phyloP scores from a whole-genome alignment of 2,113 vertebrate genomes.

The Cyprinodon variegatus region DNA sequence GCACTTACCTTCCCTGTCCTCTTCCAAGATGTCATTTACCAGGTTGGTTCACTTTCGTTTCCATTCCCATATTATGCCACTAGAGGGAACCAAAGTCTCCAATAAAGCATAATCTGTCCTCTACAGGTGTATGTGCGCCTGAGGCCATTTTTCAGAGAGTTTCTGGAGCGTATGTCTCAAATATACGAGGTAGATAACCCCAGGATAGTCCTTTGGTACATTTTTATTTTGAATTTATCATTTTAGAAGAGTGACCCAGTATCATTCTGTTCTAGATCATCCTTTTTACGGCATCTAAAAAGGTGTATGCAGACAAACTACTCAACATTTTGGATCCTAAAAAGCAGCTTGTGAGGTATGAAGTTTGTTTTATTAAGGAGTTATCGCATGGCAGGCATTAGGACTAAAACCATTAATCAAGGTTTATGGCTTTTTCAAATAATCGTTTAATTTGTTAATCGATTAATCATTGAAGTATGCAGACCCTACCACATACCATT shows the following conservation, averaged over 20 bases:
- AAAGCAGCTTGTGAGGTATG: slow-evolving; percentile 97
- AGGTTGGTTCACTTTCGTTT: slow-evolving; percentile 78
- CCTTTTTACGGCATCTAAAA: slow-evolving; percentile 99
- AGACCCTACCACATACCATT: no score
- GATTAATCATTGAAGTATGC: no score
- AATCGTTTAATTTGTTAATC: no score
- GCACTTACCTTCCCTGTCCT: slow-evolving; percentile 98
- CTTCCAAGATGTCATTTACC: slow-evolving; percentile 99
- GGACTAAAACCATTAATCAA: no score
- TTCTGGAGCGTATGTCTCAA: slow-evolving; percentile 98
- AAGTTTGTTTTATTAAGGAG: neutral
- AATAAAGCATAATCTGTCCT: slow-evolving; percentile 1
- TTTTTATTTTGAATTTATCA: neutral
- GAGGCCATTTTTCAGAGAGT: slow-evolving; percentile 98
- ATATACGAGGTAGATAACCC: slow-evolving; percentile 92
- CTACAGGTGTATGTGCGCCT: slow-evolving; percentile 94
- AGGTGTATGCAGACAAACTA: slow-evolving; percentile 99
- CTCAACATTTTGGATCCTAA: slow-evolving; percentile 99
- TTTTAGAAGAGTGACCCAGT: neutral
- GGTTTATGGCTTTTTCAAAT: no score
- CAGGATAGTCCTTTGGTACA: neutral
- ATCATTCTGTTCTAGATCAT: slow-evolving; percentile 85
- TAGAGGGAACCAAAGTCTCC: slow-evolving; percentile 42
- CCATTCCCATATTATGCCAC: slow-evolving; percentile 16
- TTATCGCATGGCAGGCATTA: neutral